These are phyloP conservation scores for Drosophila sp. DNA, from an alignment of 1,140 invertebrate species.

Conservation along the genomic window DNA sequence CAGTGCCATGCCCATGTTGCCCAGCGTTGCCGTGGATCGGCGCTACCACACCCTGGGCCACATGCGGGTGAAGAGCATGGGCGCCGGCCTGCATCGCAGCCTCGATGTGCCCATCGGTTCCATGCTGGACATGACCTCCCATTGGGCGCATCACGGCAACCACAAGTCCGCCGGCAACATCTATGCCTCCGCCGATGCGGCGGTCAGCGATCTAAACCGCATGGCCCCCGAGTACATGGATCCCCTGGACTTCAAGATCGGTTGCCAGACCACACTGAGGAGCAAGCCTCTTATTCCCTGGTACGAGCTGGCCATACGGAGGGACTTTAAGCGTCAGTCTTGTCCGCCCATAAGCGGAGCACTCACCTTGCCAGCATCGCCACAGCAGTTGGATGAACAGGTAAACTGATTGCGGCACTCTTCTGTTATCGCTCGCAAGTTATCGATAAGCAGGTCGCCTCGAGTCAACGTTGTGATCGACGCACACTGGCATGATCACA, in stretches of 20 bases:
- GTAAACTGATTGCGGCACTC: slow-evolving; percentile 44
- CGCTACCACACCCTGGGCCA: slow-evolving; percentile 82
- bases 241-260: slow-evolving; percentile 86
- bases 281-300: slow-evolving; percentile 90
- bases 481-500: too few relatives aligned
- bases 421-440: neutral
- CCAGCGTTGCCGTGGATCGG: slow-evolving; percentile 70
- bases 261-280: slow-evolving; percentile 87
- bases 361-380: slow-evolving; percentile 56
- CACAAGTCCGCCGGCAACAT: slow-evolving; percentile 78
- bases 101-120: slow-evolving; percentile 72
- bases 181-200: slow-evolving; percentile 75
- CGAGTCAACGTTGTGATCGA: too few relatives aligned
- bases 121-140: slow-evolving; percentile 69
- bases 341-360: slow-evolving; percentile 86
- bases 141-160: slow-evolving; percentile 51
- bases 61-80: slow-evolving; percentile 81
- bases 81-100: slow-evolving; percentile 68
- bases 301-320: slow-evolving; percentile 93
- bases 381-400: slow-evolving; percentile 60
- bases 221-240: slow-evolving; percentile 82
- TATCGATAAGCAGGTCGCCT: neutral
- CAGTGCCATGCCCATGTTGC: slow-evolving; percentile 79
- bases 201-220: slow-evolving; percentile 74
- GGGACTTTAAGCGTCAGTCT: slow-evolving; percentile 88